Evolutionary conservation across 2,888 invertebrate species (phyloP).

Genomic region (Lamellibrachia columna): DNA sequence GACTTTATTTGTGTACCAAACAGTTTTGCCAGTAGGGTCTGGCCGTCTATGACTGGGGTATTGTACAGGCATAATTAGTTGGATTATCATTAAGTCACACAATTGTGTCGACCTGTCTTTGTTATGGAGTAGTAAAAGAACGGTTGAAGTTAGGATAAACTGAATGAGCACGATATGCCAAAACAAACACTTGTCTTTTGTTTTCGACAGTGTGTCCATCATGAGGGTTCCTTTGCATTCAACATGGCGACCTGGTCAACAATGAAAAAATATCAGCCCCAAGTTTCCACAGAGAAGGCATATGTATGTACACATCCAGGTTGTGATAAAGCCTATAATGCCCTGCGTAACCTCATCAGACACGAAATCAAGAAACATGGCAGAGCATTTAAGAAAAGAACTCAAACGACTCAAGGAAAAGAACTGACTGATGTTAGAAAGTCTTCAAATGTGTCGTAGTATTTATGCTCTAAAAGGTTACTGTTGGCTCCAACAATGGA

Average conservation of each 20-base stretch:
- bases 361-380: background rate
- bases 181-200: conserved; percentile 1
- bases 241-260: background rate
- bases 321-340: background rate
- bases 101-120: background rate
- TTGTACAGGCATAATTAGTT: background rate
- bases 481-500: background rate
- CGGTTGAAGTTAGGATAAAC: background rate
- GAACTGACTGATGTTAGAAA: background rate
- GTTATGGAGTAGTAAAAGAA: background rate
- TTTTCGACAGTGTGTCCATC: background rate
- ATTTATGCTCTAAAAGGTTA: background rate
- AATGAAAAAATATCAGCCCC: background rate
- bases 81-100: background rate
- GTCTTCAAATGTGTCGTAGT: background rate
- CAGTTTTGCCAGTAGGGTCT: background rate
- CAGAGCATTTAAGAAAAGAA: background rate
- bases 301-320: background rate
- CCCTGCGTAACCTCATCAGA: background rate
- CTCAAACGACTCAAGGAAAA: background rate
- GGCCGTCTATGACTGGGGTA: background rate
- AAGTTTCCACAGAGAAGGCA: background rate
- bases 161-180: background rate
- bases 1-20: background rate
- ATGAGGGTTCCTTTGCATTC: background rate